A percentile compares a stretch with the other conserved stretches of the same genome.
These are phyloP conservation scores for Macaca fascicularis DNA, from an alignment of 2,113 vertebrate genomes.

Conservation along the genomic window DNA sequence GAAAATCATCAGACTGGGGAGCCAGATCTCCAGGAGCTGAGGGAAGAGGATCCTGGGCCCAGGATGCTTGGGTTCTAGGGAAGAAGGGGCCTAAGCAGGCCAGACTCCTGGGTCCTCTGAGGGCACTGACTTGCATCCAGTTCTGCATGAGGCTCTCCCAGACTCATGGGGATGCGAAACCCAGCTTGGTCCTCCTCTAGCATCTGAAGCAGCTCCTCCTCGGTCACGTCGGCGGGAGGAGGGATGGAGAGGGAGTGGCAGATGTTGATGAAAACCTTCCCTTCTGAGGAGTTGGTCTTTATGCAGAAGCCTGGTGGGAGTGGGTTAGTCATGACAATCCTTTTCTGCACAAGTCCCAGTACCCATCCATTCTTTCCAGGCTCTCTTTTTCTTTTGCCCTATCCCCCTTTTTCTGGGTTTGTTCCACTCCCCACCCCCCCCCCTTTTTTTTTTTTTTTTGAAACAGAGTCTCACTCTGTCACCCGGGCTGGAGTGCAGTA, in stretches of 20 bases:
- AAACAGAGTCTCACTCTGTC: too few species aligned
- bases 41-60: background rate
- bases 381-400: background rate
- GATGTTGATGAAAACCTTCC: slow-evolving; percentile 92
- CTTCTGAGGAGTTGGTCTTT: slow-evolving; percentile 85
- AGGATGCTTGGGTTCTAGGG: background rate
- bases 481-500: too few species aligned
- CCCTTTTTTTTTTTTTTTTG: too few species aligned
- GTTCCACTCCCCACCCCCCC: background rate
- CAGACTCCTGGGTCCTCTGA: background rate
- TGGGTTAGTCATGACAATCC: background rate
- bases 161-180: slow-evolving; percentile 93
- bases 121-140: slow-evolving; percentile 90
- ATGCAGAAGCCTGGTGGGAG: slow-evolving; percentile 88
- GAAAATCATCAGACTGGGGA: background rate
- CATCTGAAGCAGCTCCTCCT: slow-evolving; percentile 88
- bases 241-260: slow-evolving; percentile 91
- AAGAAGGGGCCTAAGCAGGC: background rate
- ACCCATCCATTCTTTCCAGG: background rate
- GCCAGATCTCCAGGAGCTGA: background rate
- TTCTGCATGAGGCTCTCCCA: slow-evolving; percentile 92
- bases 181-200: slow-evolving; percentile 92
- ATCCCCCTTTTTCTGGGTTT: background rate
- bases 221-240: slow-evolving; percentile 86
- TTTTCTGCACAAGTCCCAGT: too few species aligned